Base-by-base conservation (phyloP, 1,140 invertebrate genomes). In the Drosophila sechellia region DNA sequence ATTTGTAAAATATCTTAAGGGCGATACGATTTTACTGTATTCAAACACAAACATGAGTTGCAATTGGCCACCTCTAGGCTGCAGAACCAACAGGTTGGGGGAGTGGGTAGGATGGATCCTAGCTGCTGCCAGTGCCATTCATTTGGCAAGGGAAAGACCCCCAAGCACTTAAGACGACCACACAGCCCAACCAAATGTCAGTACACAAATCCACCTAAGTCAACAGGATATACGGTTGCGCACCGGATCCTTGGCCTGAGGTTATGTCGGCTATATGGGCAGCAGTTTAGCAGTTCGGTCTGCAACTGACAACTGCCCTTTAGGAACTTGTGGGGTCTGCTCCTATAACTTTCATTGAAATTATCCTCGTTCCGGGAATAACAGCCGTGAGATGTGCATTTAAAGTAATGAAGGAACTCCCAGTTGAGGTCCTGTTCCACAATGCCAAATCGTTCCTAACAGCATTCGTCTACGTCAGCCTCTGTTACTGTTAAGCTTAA, bases 101-200 rank as follows among this genome's bases (percentile, higher is more conserved):
- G 17, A 40, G 42, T 42, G 40, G 50, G 50, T 49, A 54, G 40
- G 20, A 12, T 40, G 64, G 17, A 25, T 17, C 34, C 15, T 31
- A 10, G 43, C 20, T 50, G 25, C 61, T 49, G 59, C 52, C 46
- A 71, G 34, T 34, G 49, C 52, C 59, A 71, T 39, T 63, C 72
- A 52, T n/a, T 52, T 43, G 34, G 31, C 10, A 11, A 45, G 17
- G 50, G 37, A 35, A 22, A 20, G 39, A 42, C 42, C 34, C 56
- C 27, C 48, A 22, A 54, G 60, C 52, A 76, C 71, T 75, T 70
- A 54, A 76, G 63, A 50, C 65, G 58, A 86, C 83, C 83, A 49
- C 83, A 86, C 45, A 71, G 69, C 64, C 75, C 73, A 61, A 55
- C 56, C 70, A 74, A 76, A 68, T 68, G 73, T 69, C 73, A 77